phyloP scores from a whole-genome alignment of 2,888 invertebrate genomes.

The Ormyrus thymus region DNA sequence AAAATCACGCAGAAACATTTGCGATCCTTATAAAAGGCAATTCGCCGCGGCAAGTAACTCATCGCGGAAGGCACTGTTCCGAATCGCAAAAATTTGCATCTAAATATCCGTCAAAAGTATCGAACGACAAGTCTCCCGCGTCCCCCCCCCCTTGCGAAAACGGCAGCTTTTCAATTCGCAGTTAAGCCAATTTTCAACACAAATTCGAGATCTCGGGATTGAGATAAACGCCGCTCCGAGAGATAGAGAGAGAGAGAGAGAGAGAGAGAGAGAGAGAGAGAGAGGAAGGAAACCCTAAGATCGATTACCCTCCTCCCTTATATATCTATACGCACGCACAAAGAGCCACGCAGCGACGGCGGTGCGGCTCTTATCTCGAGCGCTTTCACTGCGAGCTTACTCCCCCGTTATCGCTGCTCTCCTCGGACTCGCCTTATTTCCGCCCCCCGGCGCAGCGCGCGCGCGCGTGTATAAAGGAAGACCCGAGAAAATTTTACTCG shows the following conservation, averaged over 20 bases:
- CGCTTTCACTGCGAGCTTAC: constrained; percentile 27
- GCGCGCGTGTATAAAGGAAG: constrained; percentile 6
- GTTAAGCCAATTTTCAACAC: constrained; percentile 52
- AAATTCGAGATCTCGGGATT: constrained; percentile 50
- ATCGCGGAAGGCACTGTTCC: too few relatives aligned
- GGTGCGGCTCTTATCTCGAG: constrained; percentile 35
- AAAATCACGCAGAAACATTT: too few relatives aligned
- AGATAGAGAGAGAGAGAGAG: background rate
- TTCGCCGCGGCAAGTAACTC: too few relatives aligned
- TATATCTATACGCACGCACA: background rate
- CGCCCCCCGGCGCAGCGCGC: background rate
- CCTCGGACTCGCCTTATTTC: constrained; percentile 42
- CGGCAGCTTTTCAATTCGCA: constrained; percentile 45
- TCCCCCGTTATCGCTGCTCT: constrained; percentile 24
- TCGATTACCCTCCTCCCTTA: constrained; percentile 57
- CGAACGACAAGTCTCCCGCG: too few relatives aligned
- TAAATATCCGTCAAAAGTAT: too few relatives aligned
- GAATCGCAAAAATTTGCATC: too few relatives aligned
- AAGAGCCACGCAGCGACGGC: background rate
- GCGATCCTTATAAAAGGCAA: too few relatives aligned
- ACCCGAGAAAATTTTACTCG: constrained; percentile 31
- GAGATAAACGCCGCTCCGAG: constrained; percentile 43
- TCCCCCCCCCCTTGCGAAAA: too few relatives aligned
- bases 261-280: background rate
- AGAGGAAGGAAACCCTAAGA: constrained; percentile 57